Evolutionary conservation across 2,888 invertebrate species (phyloP), one percentile per base, ranked within the genome.

Genomic region (Agrochola lota): DNA sequence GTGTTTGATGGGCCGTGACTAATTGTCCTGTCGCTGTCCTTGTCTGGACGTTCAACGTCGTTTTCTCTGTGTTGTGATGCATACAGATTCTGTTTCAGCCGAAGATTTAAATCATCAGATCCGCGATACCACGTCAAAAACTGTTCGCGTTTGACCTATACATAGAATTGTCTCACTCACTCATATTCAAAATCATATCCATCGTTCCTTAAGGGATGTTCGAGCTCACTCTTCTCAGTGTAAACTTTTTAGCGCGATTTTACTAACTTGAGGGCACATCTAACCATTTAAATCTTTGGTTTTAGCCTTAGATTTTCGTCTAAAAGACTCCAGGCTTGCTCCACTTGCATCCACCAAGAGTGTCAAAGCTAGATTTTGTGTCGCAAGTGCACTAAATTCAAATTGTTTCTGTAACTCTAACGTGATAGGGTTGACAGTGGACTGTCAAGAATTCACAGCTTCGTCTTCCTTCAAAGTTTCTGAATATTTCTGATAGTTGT

Each of bases 71-170:
- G 9, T n/a, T 78, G 5, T 73, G 40, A 43, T 15, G 17, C 26
- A n/a, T 15, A 20, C 20, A n/a, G 30, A 30, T 30, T 23, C n/a
- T 30, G 8, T 26, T 78, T 23, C 8, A n/a, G 43, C 0, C 15
- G n/a, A 64, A 40, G 40, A 64, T 40, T 64, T 35, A 63, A 63
- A 63, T 63, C 55, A 55, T 23, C 23, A 55, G 55, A 55, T 23
- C 23, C 8, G 8, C 7, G 7, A 9, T 52, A 23, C 8, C 23
- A 2, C 1, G 11, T 20, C 20, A 20, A 20, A 62, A 12, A 62
- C 11, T 62, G 20, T 30, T 20, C 30, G 30, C 6, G 20, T 20
- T 30, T 60, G 26, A 26, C 26, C 17, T 60, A 5, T 30, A 6
- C 5, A 62, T 30, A 62, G 20, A 11, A 5, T 62, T 60, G 9